Percentiles rank a stretch among this genome's conserved stretches.
Evolutionary conservation across 2,113 vertebrate genomes (phyloP).

Genomic region (Carettochelys insculpta): DNA sequence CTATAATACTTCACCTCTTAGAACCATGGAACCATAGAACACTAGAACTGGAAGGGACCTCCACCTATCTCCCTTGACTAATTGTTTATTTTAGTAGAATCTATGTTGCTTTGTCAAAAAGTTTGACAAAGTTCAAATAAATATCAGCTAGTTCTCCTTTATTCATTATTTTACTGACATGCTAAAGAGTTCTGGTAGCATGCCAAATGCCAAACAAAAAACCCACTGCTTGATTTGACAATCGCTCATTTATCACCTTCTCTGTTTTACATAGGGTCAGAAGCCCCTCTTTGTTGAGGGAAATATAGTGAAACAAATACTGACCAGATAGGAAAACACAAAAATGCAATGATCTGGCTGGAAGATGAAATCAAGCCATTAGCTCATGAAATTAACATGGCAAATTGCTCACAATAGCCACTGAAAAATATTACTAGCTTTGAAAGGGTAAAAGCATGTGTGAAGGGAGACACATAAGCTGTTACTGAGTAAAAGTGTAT

Average conservation of each 20-base stretch:
- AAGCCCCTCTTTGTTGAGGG: not conserved
- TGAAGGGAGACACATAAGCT: not conserved
- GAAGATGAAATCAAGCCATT: not conserved
- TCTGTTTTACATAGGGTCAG: not conserved
- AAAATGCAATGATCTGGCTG: not conserved
- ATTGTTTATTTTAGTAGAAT: not conserved
- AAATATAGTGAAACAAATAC: not conserved
- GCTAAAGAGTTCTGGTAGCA: fast-evolving
- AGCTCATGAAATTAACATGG: fast-evolving
- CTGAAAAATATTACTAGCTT: not conserved
- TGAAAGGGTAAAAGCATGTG: fast-evolving
- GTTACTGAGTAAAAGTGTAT: not conserved
- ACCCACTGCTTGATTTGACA: fast-evolving
- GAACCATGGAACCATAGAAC: too few species aligned
- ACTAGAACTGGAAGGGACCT: too few species aligned
- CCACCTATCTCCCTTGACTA: fast-evolving
- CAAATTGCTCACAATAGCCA: fast-evolving
- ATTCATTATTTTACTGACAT: not conserved
- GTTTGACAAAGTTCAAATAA: not conserved
- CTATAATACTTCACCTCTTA: not conserved
- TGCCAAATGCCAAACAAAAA: not conserved
- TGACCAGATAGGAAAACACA: not conserved
- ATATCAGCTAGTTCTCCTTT: not conserved
- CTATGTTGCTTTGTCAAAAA: not conserved
- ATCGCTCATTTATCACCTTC: not conserved